phyloP scores from a whole-genome alignment of 2,888 invertebrate genomes.

The Eurois occulta region DNA sequence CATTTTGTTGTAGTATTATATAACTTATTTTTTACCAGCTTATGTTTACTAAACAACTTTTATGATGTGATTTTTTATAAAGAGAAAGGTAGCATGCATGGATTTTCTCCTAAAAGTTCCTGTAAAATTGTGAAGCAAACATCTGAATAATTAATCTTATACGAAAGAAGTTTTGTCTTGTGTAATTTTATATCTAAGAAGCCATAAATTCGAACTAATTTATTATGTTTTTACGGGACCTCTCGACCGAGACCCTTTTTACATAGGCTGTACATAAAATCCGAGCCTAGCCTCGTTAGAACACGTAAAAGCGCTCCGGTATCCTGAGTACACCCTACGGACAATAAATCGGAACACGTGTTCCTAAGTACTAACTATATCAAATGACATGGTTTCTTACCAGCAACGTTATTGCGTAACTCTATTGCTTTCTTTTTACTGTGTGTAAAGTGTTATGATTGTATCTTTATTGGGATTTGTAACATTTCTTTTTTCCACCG shows the following conservation, averaged over 20 bases:
- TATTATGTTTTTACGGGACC: constrained; percentile 36
- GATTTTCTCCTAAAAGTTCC: neutral
- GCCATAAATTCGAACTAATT: constrained; percentile 35
- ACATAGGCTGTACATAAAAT: constrained; percentile 34
- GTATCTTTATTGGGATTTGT: neutral
- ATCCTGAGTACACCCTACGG: constrained; percentile 15
- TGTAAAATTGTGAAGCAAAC: neutral
- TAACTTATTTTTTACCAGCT: constrained; percentile 1
- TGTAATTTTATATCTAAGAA: neutral
- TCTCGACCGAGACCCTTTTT: constrained; percentile 27
- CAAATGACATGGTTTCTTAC: constrained; percentile 13
- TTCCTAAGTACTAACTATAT: constrained; percentile 22
- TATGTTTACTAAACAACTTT: constrained; percentile 9
- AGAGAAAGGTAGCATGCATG: neutral
- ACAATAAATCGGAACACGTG: constrained; percentile 44
- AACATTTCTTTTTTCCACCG: neutral
- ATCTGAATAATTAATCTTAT: constrained; percentile 9
- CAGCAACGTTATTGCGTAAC: neutral
- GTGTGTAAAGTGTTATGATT: neutral
- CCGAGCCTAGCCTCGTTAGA: constrained; percentile 35
- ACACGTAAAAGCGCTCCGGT: constrained; percentile 26
- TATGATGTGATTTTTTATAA: neutral
- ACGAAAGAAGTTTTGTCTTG: constrained; percentile 1
- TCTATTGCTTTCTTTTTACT: neutral
- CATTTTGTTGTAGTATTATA: constrained; percentile 45